Evolutionary conservation across 2,797 vertebrate genomes (phyloP).

Genomic region (Psittacula echo): DNA sequence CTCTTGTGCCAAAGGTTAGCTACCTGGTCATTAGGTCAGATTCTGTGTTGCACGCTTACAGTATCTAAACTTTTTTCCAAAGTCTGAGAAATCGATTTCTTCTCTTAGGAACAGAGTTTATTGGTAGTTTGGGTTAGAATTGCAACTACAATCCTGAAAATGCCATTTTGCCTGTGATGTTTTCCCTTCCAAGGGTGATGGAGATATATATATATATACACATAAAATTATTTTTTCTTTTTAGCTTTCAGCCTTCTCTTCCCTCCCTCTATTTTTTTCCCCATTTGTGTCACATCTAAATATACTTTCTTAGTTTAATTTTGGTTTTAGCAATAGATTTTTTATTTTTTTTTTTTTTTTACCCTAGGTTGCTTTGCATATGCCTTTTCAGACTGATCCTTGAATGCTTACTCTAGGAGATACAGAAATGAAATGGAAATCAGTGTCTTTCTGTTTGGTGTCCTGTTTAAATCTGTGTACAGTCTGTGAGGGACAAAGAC

Average conservation of each 20-base stretch:
- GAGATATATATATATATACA: not conserved
- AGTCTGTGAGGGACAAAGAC: not conserved
- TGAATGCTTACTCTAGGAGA: not conserved
- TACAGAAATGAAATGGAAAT: conserved; percentile 13
- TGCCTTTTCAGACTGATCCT: conserved; percentile 3
- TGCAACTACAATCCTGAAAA: not conserved
- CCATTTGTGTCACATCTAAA: not conserved
- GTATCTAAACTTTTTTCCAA: not conserved
- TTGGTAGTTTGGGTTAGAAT: not conserved
- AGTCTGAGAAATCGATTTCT: not conserved
- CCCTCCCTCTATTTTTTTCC: not conserved
- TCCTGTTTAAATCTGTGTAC: not conserved
- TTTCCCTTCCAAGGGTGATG: not conserved
- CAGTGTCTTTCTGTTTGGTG: not conserved
- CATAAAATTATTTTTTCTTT: not conserved
- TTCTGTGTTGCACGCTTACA: not conserved
- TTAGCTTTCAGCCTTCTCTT: not conserved
- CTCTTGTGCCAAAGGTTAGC: not conserved
- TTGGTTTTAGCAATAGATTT: not conserved
- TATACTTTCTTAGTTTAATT: not conserved
- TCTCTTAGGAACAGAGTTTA: not conserved
- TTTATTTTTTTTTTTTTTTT: not conserved
- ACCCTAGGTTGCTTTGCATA: not conserved
- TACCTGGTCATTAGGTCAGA: not conserved
- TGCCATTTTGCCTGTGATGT: not conserved